phyloP scores from a whole-genome alignment of 2,888 invertebrate genomes.

The Lutraria lutraria region DNA sequence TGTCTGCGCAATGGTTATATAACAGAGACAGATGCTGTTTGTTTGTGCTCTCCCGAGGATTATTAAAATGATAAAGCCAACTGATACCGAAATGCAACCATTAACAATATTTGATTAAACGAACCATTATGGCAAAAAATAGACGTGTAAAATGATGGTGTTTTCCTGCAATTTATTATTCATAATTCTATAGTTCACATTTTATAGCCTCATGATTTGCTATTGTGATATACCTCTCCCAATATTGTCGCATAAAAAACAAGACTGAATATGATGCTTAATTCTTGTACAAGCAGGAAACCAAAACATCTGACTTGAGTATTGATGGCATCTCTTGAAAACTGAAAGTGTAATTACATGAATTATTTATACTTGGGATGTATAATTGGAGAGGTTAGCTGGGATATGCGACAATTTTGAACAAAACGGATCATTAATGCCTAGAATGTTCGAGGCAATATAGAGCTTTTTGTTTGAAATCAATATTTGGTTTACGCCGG shows the following conservation, averaged over 20 bases:
- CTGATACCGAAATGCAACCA: background rate
- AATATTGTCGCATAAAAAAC: background rate
- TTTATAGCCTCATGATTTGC: background rate
- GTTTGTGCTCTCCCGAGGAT: background rate
- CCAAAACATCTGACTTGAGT: background rate
- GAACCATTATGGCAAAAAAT: background rate
- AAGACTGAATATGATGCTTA: no score
- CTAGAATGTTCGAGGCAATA: conserved; percentile 7
- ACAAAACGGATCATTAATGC: conserved; percentile 33
- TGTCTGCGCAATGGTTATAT: no score
- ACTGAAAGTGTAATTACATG: conserved; percentile 26
- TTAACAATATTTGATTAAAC: background rate
- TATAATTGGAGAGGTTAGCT: conserved; percentile 23
- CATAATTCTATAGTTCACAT: background rate
- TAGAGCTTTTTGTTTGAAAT: conserved; percentile 3
- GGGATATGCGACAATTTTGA: conserved; percentile 22
- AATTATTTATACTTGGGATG: conserved; percentile 31
- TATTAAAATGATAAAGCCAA: background rate
- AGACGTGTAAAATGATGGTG: background rate
- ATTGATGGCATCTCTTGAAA: conserved; percentile 4
- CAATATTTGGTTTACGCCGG: conserved; percentile 7
- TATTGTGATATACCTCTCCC: background rate
- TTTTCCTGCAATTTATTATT: background rate
- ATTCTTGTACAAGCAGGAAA: background rate
- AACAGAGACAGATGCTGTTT: background rate